These are phyloP conservation scores for Leptosomus discolor DNA, from an alignment of 2,113 vertebrate genomes.

Conservation along the genomic window DNA sequence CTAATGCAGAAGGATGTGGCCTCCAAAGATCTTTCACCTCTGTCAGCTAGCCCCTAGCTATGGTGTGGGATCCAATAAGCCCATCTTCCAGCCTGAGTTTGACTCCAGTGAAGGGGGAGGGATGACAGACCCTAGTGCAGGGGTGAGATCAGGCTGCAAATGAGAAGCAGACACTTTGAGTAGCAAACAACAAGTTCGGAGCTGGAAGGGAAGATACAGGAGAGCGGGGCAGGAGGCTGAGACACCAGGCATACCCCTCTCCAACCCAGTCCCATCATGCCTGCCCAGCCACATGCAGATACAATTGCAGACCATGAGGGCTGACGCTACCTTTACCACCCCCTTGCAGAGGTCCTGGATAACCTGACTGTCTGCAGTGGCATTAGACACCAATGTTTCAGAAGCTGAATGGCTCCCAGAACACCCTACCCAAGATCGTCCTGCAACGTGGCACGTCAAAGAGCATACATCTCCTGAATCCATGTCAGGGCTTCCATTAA, in stretches of 20 bases:
- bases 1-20: not conserved
- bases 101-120: not conserved
- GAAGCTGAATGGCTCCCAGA: not conserved
- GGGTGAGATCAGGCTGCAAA: not conserved
- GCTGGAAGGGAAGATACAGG: not conserved
- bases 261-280: not conserved
- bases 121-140: not conserved
- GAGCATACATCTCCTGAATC: not conserved
- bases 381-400: not conserved
- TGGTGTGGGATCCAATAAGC: not conserved
- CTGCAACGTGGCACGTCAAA: not conserved
- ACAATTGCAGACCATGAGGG: not conserved
- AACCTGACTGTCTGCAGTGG: not conserved
- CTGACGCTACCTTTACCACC: not conserved
- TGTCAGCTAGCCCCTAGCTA: not conserved
- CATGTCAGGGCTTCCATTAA: not conserved
- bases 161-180: not conserved
- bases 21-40: not conserved
- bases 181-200: not conserved
- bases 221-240: not conserved
- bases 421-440: not conserved
- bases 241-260: not conserved
- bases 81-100: not conserved
- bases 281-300: not conserved
- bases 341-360: not conserved